Evolutionary conservation across 2,888 invertebrate genomes (phyloP).

Genomic region (Carterocephalus palaemon): DNA sequence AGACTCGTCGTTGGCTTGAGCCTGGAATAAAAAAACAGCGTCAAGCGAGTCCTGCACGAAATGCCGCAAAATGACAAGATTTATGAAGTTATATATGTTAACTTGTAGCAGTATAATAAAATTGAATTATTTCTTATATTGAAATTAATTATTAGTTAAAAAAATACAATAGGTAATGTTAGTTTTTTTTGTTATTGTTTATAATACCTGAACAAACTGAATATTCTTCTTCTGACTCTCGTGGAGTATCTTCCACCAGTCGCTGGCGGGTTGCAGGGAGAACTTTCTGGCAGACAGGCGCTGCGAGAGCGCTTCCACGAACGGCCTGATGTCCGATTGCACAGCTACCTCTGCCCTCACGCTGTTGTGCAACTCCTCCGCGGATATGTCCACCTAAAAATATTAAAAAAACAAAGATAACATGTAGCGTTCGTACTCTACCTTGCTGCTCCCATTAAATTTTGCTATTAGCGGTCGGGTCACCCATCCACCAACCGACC

Average conservation of each 20-base stretch:
- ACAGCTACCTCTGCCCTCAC: constrained; percentile 88
- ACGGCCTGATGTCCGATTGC: constrained; percentile 89
- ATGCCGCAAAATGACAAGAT: no score
- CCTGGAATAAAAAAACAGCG: constrained; percentile 44
- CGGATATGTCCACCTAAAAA: constrained; percentile 86
- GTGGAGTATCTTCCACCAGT: constrained; percentile 88
- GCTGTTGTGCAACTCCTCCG: constrained; percentile 97
- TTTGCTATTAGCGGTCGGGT: no score
- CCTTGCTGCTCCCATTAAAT: no score
- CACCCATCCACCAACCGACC: no score
- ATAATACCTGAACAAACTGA: constrained; percentile 81
- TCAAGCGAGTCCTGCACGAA: not conserved
- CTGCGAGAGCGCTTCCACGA: constrained; percentile 81
- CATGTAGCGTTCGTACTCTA: no score
- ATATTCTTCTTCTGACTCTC: constrained; percentile 86
- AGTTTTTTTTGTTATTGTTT: no score
- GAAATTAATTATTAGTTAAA: no score
- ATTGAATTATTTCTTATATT: no score
- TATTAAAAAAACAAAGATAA: no score
- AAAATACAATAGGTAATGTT: no score
- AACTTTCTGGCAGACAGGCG: constrained; percentile 80
- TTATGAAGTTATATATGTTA: no score
- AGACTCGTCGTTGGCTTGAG: constrained; percentile 81
- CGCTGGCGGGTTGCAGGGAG: constrained; percentile 70
- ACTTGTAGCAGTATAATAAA: no score